Evolutionary conservation across 2,888 invertebrate genomes (phyloP).

Genomic region (Mylabris sibirica): DNA sequence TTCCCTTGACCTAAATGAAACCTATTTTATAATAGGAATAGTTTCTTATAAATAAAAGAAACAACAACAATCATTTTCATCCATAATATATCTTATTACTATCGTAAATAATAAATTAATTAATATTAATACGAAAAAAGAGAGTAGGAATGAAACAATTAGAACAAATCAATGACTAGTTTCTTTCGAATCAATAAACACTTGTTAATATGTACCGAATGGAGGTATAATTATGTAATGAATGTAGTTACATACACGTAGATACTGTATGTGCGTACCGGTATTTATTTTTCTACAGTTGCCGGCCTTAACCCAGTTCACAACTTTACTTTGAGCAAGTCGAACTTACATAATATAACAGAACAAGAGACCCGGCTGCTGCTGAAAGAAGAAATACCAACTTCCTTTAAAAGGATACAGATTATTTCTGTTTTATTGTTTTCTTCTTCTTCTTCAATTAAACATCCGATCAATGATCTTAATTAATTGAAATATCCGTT

Average conservation of each 20-base stretch:
- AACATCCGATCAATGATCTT: conserved; percentile 12
- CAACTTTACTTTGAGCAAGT: conserved; percentile 50
- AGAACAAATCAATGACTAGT: conserved; percentile 33
- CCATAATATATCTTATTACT: conserved; percentile 17
- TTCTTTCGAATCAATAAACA: conserved; percentile 30
- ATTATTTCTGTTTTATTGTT: conserved; percentile 21
- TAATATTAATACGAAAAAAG: neutral
- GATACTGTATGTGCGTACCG: conserved; percentile 36
- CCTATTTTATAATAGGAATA: conserved; percentile 18
- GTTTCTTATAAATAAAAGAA: conserved; percentile 7
- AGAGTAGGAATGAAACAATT: conserved; percentile 19
- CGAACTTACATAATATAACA: conserved; percentile 48
- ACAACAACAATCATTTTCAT: conserved; percentile 13
- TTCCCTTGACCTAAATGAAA: conserved; percentile 37
- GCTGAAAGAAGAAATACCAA: conserved; percentile 50
- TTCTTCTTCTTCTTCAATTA: conserved; percentile 40
- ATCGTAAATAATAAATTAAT: conserved; percentile 18
- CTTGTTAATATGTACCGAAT: conserved; percentile 23
- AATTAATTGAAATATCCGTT: neutral
- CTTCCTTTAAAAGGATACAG: conserved; percentile 56
- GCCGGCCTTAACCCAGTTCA: conserved; percentile 57
- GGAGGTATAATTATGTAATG: conserved; percentile 40
- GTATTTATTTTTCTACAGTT: conserved; percentile 49
- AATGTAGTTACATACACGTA: conserved; percentile 17
- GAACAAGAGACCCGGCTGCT: conserved; percentile 35